Conservation (phyloP, 2,888 invertebrate species). For the Sarcophaga caerulescens region DNA sequence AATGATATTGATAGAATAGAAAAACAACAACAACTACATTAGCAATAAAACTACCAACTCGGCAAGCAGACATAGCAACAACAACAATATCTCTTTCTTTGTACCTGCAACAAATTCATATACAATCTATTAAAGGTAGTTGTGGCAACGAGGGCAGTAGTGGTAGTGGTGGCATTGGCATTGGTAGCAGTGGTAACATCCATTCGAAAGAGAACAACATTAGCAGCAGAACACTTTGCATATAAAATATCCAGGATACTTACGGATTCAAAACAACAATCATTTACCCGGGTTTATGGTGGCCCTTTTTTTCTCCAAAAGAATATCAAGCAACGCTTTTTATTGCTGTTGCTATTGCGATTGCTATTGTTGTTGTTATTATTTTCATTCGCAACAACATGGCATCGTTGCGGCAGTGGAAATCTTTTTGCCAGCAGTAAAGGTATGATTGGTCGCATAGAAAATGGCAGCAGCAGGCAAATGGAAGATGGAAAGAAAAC, state of each 20-base stretch:
- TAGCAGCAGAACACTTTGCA: slow-evolving; percentile 66
- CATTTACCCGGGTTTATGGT: slow-evolving; percentile 27
- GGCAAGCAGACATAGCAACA: neutral
- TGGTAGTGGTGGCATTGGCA: too few relatives aligned
- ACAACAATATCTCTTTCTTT: neutral
- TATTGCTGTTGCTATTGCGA: too few relatives aligned
- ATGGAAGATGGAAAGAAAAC: slow-evolving; percentile 28
- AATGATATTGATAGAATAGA: slow-evolving; percentile 72
- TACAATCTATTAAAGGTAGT: too few relatives aligned
- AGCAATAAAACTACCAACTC: neutral
- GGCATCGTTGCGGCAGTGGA: too few relatives aligned
- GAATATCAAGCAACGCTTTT: too few relatives aligned
- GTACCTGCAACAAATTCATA: too few relatives aligned
- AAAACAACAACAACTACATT: neutral
- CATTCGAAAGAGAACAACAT: neutral
- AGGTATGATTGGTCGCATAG: too few relatives aligned
- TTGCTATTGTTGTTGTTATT: too few relatives aligned
- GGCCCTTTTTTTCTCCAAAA: neutral
- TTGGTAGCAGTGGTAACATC: too few relatives aligned
- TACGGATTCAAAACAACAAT: slow-evolving; percentile 41
- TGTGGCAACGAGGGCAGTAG: too few relatives aligned
- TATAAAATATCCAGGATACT: slow-evolving; percentile 66
- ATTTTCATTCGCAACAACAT: too few relatives aligned
- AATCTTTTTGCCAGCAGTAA: too few relatives aligned
- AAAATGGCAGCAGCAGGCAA: neutral